phyloP scores from a whole-genome alignment of 1,140 invertebrate genomes.

The Glomeris maerens region DNA sequence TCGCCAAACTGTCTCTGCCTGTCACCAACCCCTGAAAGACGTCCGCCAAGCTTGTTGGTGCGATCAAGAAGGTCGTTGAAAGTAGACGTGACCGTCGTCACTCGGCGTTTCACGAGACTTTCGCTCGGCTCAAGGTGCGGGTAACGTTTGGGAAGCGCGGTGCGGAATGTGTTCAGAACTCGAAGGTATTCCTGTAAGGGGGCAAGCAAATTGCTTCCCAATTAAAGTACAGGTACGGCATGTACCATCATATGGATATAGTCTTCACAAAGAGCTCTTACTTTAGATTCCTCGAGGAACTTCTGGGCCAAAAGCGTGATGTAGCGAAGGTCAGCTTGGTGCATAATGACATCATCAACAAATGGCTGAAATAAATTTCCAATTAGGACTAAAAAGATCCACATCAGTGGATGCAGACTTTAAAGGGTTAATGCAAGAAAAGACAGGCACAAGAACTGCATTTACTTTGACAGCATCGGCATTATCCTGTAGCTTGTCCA shows the following conservation, averaged over 20 bases:
- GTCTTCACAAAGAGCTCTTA: slow-evolving; percentile 25
- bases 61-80: slow-evolving; percentile 50
- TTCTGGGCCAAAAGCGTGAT: slow-evolving; percentile 90
- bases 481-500: slow-evolving; percentile 53
- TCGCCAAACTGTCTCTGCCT: slow-evolving; percentile 68
- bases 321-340: slow-evolving; percentile 84
- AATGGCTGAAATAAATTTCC: slow-evolving; percentile 44
- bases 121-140: slow-evolving; percentile 60
- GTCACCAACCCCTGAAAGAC: slow-evolving; percentile 56
- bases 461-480: slow-evolving; percentile 48
- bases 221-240: too few relatives aligned
- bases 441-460: too few relatives aligned
- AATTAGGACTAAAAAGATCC: not conserved
- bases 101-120: slow-evolving; percentile 51
- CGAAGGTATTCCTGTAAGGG: slow-evolving; percentile 54
- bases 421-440: not conserved
- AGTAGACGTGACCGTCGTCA: slow-evolving; percentile 34
- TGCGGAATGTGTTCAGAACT: slow-evolving; percentile 68
- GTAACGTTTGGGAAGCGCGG: slow-evolving; percentile 57
- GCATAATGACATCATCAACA: slow-evolving; percentile 83
- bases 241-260: not conserved
- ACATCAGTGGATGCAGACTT: not conserved
- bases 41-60: slow-evolving; percentile 65
- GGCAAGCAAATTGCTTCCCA: too few relatives aligned
- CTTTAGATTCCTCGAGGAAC: slow-evolving; percentile 83